Percentiles rank a stretch among this genome's conserved stretches.
phyloP scores from a whole-genome alignment of 2,797 vertebrate genomes.

The Acanthornis magna region DNA sequence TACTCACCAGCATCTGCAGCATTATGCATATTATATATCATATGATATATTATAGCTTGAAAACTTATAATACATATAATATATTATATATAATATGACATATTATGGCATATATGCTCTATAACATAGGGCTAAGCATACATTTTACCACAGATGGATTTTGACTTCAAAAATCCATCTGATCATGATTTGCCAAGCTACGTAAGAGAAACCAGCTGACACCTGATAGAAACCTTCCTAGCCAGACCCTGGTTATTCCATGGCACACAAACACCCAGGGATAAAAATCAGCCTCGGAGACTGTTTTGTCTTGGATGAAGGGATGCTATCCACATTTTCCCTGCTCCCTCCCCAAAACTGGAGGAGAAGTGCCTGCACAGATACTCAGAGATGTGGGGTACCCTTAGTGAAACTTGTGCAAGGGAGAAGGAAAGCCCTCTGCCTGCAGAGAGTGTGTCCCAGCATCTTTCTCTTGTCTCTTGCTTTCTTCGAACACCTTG shows the following conservation, averaged over 20 bases:
- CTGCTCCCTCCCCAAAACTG: neutral
- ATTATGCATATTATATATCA: constrained; percentile 8
- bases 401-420: neutral
- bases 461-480: neutral
- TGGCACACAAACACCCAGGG: neutral
- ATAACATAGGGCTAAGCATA: neutral
- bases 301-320: neutral
- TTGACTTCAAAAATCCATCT: constrained; percentile 24
- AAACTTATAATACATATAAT: neutral
- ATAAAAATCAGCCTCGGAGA: neutral
- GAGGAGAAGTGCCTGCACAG: neutral
- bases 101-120: neutral
- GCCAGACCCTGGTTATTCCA: neutral
- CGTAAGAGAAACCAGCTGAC: neutral
- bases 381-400: neutral
- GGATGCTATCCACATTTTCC: neutral
- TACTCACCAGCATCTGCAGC: neutral
- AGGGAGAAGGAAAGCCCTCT: neutral
- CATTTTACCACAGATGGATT: constrained; percentile 15
- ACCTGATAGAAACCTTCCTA: neutral
- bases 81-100: neutral
- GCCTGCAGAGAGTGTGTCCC: neutral
- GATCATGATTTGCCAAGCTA: neutral
- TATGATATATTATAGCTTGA: neutral
- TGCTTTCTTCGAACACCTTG: neutral